Conservation (phyloP, 1,140 invertebrate genomes). For the Drosophila arizonae region DNA sequence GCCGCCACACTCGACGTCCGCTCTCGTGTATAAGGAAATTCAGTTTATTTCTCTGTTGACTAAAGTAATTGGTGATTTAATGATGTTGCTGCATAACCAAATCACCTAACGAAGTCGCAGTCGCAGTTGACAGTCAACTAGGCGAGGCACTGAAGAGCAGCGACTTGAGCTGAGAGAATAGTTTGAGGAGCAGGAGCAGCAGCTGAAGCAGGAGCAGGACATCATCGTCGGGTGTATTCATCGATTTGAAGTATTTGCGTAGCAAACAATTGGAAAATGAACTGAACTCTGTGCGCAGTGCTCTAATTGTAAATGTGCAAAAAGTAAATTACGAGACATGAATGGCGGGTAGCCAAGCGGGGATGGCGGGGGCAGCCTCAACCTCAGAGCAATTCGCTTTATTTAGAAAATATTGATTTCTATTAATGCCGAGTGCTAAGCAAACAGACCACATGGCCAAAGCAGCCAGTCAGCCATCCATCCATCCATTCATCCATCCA, state of each 20-base stretch:
- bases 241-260: constrained; percentile 70
- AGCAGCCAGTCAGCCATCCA: constrained; percentile 3
- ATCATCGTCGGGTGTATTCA: constrained; percentile 52
- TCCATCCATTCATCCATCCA: no score
- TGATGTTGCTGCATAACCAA: constrained; percentile 81
- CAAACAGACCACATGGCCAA: constrained; percentile 53
- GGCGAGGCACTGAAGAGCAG: constrained; percentile 10
- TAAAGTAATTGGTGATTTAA: constrained; percentile 82
- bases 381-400: constrained; percentile 39
- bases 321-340: constrained; percentile 75
- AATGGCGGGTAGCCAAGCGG: constrained; percentile 19
- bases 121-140: constrained; percentile 38
- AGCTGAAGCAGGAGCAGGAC: not conserved
- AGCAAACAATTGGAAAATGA: constrained; percentile 80
- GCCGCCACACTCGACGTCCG: constrained; percentile 57
- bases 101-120: constrained; percentile 77
- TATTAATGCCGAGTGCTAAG: constrained; percentile 73
- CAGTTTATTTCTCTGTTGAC: constrained; percentile 77
- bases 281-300: constrained; percentile 45
- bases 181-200: not conserved
- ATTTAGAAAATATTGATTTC: constrained; percentile 82
- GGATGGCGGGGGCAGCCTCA: not conserved
- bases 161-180: not conserved
- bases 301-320: constrained; percentile 80
- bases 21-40: constrained; percentile 77